Conservation (phyloP, 2,888 invertebrate species). For the Luffia ferchaultella region DNA sequence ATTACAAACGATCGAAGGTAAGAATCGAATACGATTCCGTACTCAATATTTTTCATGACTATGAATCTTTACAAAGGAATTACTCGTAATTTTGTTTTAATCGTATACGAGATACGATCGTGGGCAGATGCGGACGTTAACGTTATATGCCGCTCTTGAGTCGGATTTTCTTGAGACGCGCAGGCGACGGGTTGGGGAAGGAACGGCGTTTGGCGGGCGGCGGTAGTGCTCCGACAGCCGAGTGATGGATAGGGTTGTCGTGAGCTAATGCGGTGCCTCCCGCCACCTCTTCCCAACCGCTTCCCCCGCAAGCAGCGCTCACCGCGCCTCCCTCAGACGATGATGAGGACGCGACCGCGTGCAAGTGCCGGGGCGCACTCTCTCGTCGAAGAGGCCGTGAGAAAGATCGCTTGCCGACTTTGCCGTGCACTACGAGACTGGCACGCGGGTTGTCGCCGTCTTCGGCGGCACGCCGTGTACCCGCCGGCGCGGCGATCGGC, state of each 20-base stretch:
- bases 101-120: conserved; percentile 27
- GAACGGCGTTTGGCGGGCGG: conserved; percentile 31
- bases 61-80: no score
- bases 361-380: conserved; percentile 22
- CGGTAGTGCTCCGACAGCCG: not conserved
- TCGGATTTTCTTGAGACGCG: conserved; percentile 47
- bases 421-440: conserved; percentile 28
- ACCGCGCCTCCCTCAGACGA: conserved; percentile 32
- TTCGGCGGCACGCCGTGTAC: conserved; percentile 37
- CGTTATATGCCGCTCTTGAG: conserved; percentile 49
- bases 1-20: not conserved
- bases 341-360: conserved; percentile 38
- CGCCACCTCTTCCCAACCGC: conserved; percentile 32
- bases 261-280: conserved; percentile 11
- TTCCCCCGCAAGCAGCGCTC: conserved; percentile 1
- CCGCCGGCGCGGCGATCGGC: conserved; percentile 20
- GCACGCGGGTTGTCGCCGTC: conserved; percentile 35
- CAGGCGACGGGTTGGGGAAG: conserved; percentile 32
- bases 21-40: not conserved
- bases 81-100: no score
- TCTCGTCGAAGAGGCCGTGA: conserved; percentile 21
- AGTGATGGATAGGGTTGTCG: conserved; percentile 16
- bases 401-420: conserved; percentile 40
- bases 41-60: no score
- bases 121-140: conserved; percentile 18